Base-by-base conservation (phyloP, 2,113 vertebrate species). In the Ellobius talpinus region DNA sequence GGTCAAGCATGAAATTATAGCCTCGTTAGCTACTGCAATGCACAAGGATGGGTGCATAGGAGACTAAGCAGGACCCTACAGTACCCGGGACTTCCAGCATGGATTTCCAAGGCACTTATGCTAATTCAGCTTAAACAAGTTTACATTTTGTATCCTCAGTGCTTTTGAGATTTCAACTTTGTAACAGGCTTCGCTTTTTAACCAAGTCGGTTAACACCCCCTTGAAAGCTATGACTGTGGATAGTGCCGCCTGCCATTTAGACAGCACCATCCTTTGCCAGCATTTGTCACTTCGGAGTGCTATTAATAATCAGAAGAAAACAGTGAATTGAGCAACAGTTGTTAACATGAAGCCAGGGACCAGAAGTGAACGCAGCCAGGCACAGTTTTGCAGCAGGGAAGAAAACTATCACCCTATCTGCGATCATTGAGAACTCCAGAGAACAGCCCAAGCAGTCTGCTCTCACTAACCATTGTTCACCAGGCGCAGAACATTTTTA, bases 1-100 rank as follows among this genome's bases (percentile, higher is more conserved):
- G 96, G 72, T 96, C 96, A 96, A 91, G 97, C 97, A 97, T 92
- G 87, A 98, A 98, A 98, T 98, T 96, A 97, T 90, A 95, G 93
- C 96, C 96, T 97, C 97, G 95, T 98, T 97, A 92, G 93, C 92
- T 98, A 93, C 97, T 89, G 96, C 87, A 97, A 82, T 85, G 79
- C 33, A 73, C 97, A 97, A 97, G 92, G 88, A 92, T 93, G 91
- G 88, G 91, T 94, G 81, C 97, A 93, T 96, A 89, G 42, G 93
- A 98, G 97, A 97, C 91, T 45, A 95, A 97, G 68, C 73, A 61
- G 89, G 88, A 84, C 96, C 73, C 90, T 79, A 94, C n/a, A 96
- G 81, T 87, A 85, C 42, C 0, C 0, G 94, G 96, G 96, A 39
- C 86, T 89, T 96, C 87, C 50, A 96, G 91, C 66, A n/a, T 45